Evolutionary conservation across 2,113 vertebrate species (phyloP).

Genomic region (Channa maculata): DNA sequence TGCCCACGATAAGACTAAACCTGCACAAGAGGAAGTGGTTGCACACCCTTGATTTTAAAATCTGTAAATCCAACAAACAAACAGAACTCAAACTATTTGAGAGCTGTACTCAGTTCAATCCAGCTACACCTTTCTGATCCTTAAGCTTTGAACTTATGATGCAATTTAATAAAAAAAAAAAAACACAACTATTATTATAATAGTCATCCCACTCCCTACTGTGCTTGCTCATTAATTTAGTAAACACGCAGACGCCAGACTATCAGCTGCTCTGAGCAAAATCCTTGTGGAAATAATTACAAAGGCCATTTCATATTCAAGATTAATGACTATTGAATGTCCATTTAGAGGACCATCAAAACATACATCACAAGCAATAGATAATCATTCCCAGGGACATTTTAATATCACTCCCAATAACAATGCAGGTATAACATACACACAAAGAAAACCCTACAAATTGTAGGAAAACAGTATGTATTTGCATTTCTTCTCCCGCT

Average conservation of each 20-base stretch:
- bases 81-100: constrained; percentile 6
- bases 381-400: constrained; percentile 37
- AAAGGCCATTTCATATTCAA: constrained; percentile 48
- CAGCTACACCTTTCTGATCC: neutral
- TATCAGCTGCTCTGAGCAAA: constrained; percentile 26
- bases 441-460: neutral
- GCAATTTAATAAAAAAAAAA: neutral
- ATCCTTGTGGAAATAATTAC: constrained; percentile 38
- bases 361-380: constrained; percentile 28
- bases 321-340: constrained; percentile 52
- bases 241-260: constrained; percentile 23
- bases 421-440: constrained; percentile 4
- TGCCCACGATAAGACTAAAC: constrained; percentile 26
- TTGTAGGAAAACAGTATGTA: neutral
- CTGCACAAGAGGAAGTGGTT: constrained; percentile 25
- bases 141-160: neutral
- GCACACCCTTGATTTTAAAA: constrained; percentile 11
- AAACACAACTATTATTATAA: neutral
- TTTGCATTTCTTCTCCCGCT: constrained; percentile 13
- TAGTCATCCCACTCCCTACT: neutral
- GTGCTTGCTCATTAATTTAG: constrained; percentile 31
- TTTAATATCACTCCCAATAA: constrained; percentile 38
- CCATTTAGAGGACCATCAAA: constrained; percentile 50
- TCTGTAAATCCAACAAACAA: constrained; percentile 24
- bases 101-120: neutral